These are phyloP conservation scores for Ips typographus DNA, from an alignment of 1,140 invertebrate genomes.

Conservation along the genomic window DNA sequence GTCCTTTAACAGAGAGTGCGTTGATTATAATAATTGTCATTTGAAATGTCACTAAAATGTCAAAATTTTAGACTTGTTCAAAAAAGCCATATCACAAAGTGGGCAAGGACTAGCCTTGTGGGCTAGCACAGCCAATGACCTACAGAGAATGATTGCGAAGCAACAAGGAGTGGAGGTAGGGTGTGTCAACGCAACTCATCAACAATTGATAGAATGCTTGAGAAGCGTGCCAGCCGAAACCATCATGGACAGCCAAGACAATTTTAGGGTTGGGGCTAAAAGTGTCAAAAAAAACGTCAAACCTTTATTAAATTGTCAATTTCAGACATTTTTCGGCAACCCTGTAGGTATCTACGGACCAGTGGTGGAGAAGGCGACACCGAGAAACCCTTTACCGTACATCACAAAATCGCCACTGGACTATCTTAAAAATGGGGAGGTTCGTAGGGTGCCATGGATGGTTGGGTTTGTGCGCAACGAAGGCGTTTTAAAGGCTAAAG, in stretches of 20 bases:
- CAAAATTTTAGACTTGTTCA: constrained; percentile 43
- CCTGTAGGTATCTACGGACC: constrained; percentile 31
- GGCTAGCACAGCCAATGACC: constrained; percentile 48
- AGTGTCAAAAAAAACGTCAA: neutral
- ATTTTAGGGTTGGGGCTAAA: constrained; percentile 64
- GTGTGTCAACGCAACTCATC: constrained; percentile 28
- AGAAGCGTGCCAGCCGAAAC: constrained; percentile 57
- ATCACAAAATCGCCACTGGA: constrained; percentile 59
- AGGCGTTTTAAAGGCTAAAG: constrained; percentile 63
- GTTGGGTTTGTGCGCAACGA: constrained; percentile 66
- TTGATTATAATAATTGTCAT: neutral
- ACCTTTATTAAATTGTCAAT: constrained; percentile 2
- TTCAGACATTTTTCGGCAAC: constrained; percentile 28
- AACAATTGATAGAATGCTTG: constrained; percentile 59
- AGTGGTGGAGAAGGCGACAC: constrained; percentile 57
- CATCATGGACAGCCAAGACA: constrained; percentile 61
- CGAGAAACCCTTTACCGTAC: constrained; percentile 61
- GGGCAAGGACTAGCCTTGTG: constrained; percentile 58
- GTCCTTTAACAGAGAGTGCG: constrained; percentile 34
- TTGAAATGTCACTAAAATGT: neutral
- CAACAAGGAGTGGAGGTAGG: constrained; percentile 33
- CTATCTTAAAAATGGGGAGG: constrained; percentile 50
- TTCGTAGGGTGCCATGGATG: constrained; percentile 64
- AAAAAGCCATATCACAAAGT: constrained; percentile 55
- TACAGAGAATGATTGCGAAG: constrained; percentile 29